Conservation (phyloP, 92 coral and sea anemone genomes). For the Heliopora coerulea region DNA sequence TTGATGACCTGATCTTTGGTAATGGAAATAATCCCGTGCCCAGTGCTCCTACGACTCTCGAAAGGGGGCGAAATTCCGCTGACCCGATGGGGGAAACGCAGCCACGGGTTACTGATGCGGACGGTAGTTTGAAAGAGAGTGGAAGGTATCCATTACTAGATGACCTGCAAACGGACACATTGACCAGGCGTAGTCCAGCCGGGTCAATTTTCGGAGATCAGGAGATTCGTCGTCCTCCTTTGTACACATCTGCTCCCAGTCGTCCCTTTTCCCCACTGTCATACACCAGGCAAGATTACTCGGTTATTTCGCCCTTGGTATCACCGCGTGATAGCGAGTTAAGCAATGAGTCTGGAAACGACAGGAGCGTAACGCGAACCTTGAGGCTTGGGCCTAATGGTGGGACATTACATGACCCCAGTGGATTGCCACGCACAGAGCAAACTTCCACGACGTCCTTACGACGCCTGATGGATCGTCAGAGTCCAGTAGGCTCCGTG, state of each 20-base stretch:
- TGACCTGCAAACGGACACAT: not conserved
- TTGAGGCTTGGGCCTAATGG: conserved; percentile 18
- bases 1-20: not conserved
- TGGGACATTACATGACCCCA: conserved; percentile 5
- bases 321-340: not conserved
- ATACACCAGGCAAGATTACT: not conserved
- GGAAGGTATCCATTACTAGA: not conserved
- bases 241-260: conserved; percentile 37
- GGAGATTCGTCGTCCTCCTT: conserved; percentile 24
- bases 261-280: conserved; percentile 8
- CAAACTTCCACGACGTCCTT: not conserved
- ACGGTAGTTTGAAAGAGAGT: not conserved
- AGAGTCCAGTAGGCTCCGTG: conserved; percentile 2
- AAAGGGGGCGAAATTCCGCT: not conserved
- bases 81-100: not conserved
- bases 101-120: not conserved
- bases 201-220: conserved; percentile 22
- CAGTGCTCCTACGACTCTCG: no score
- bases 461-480: conserved; percentile 17
- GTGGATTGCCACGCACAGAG: not conserved
- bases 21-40: no score
- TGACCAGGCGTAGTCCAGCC: conserved; percentile 13
- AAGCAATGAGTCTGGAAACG: no score
- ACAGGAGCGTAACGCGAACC: not conserved
- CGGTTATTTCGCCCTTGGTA: conserved; percentile 5